Evolutionary conservation across 2,113 vertebrate species (phyloP), one percentile per base, ranked within the genome.

Genomic region (Elephas maximus): DNA sequence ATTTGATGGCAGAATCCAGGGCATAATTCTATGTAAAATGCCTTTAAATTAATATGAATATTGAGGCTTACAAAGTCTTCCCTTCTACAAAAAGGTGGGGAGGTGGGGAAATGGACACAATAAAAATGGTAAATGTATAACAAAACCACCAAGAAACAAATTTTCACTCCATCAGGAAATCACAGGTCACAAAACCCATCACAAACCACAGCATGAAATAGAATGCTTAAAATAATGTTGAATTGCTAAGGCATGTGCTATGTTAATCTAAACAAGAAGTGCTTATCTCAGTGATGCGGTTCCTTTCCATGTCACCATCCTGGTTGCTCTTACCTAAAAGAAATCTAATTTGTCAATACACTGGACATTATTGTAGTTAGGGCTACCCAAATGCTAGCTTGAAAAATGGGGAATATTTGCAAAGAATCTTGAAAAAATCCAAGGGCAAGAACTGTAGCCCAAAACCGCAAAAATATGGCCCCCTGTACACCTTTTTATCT

Each of bases 1-100:
- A 93, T 91, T 57, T 88, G 12, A 87, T 65, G 20, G 53, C 44
- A 95, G 90, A 96, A 86, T 60, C 21, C 45, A 90, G 62, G 85
- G 37, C 26, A 96, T 37, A 62, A 77, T 69, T 81, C 69, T 86
- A 88, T 45, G n/a, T 30, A 85, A 53, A 92, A 86, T 69, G 15
- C 14, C 15, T 76, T 81, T 53, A 85, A 86, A 73, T 79, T 86
- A 90, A 93, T 41, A n/a, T 86, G n/a, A 93, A 86, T 78, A 82
- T 60, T 84, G 74, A n/a, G 15, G 18, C 8, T 93, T 82, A 95
- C 41, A 90, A 81, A 0, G 15, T 30, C 71, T 84, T 81, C 8
- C 57, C 45, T 94, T 95, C 63, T 30, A 81, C 48, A 90, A 69
- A 80, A 53, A 74, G 18, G n/a, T 73, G 15, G 62, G 6, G 33